Base-by-base conservation (phyloP, 2,888 invertebrate genomes). In the Acanthosepion pharaonis region DNA sequence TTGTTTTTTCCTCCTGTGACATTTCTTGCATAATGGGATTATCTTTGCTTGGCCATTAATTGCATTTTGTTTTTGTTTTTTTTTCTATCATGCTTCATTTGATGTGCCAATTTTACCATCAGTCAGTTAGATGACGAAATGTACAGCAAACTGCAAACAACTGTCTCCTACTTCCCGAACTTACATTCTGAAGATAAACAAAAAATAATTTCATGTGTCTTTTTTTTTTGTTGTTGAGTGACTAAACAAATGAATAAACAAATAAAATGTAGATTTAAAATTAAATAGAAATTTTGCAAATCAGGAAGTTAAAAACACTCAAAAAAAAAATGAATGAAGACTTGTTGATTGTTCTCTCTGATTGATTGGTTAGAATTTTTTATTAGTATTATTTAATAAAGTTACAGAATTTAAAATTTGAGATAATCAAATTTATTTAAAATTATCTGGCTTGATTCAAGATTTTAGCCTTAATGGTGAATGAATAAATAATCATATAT, bases 231-330 rank as follows among this genome's bases (percentile, higher is more conserved):
- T 59, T 5, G 23, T 20, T 59, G 20, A 6, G 23, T 59, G 23
- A 59, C 20, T 23, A 59, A 59, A 23, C 23, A 59, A 23, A 23
- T 78, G 11, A 78, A 78, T 33, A 33, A 78, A 78, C 33, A 33
- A n/a, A 78, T n/a, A n/a, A n/a, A 78, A 78, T 78, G 78, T 78
- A 78, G 78, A 78, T 78, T 78, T n/a, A 33, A 78, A 33, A 78
- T 78, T 33, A 78, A 78, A 78, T 78, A n/a, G 78, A 78, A 78
- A 78, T 78, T 78, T 78, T 78, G n/a, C 78, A 78, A 78, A n/a
- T 78, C 3, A n/a, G n/a, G n/a, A n/a, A 9, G 78, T n/a, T 0
- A 33, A n/a, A n/a, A 78, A 78, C 4, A 15, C 4, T 18, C 15
- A 18, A 78, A 78, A 25, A 23, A n/a, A 78, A 78, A 11, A 0